Base-by-base conservation (phyloP, 2,113 vertebrate species). In the Thamnophis sirtalis region DNA sequence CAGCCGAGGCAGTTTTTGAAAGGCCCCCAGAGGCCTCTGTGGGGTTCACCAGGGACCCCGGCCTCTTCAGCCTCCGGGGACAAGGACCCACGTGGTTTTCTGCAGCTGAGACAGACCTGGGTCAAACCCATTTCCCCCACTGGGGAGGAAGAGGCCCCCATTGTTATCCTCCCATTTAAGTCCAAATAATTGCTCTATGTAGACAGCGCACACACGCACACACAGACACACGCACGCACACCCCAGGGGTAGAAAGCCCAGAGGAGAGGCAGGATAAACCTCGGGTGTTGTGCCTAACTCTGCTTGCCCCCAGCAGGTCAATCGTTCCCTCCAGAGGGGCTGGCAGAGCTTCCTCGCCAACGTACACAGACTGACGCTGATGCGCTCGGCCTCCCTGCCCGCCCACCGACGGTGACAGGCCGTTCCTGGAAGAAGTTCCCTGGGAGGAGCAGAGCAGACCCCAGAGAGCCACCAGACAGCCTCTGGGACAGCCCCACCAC, bases 341-440 rank as follows among this genome's bases (percentile, higher is more conserved):
- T 98, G 98, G 98, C 97, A 96, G 92, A 95, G 93, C 88, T 98
- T 98, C 24, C 84, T 98, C 91, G 49, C 96, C 94, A 98, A 98
- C 95, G 94, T 98, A 88, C 96, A 98, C 96, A 98, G 97, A 10
- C 96, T 98, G 93, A 98, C 97, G 0, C 96, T 98, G 86, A 94
- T 95, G 7, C 96, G 96, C 2, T 94, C 96, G 84, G 90, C 92
- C 3, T 21, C 73, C 33, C 73, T 21, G 7, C 3, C 33, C 33
- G 43, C 7, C 73, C 7, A 17, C 73, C 7, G 73, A 19, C 7
- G 3, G 7, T 80, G 33, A 80, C 0, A 11, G 92, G 0, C 26
- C 6, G 10, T 50, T 86, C 13, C 26, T 51, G 5, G 50, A 28
- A 19, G 26, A 13, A 43, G 17, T 26, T 17, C 73, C n/a, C 6